Conservation (phyloP, 2,888 invertebrate genomes). For the Ichneumoninae sp. region DNA sequence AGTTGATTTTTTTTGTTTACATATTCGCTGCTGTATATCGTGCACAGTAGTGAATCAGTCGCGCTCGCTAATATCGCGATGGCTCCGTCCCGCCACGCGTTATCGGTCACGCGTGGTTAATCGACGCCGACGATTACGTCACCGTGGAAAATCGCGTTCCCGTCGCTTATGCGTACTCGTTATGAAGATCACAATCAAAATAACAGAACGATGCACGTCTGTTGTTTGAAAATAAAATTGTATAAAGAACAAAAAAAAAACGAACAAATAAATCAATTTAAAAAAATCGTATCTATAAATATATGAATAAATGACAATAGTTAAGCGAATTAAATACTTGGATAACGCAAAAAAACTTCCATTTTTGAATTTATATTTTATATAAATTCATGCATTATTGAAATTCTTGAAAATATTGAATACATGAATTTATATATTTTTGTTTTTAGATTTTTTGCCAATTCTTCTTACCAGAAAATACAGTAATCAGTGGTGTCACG, state of each 20-base stretch:
- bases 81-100: conserved; percentile 42
- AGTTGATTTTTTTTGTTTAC: conserved; percentile 3
- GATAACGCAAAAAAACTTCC: not conserved
- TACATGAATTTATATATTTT: too few species aligned
- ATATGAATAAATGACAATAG: not conserved
- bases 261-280: not conserved
- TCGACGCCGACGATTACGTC: conserved; percentile 61
- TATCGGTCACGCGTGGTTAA: conserved; percentile 63
- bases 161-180: conserved; percentile 6
- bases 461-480: too few species aligned
- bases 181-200: conserved; percentile 35
- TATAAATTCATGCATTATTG: too few species aligned
- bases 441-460: too few species aligned
- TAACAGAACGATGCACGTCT: conserved; percentile 21
- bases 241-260: not conserved
- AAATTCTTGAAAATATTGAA: too few species aligned
- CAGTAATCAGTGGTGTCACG: too few species aligned
- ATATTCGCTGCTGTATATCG: not conserved
- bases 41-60: not conserved
- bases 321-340: not conserved
- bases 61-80: conserved; percentile 29
- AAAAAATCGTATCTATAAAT: not conserved
- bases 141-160: conserved; percentile 59
- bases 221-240: not conserved
- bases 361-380: too few species aligned